phyloP scores from a whole-genome alignment of 2,888 invertebrate species.

The Copidosoma aretas region DNA sequence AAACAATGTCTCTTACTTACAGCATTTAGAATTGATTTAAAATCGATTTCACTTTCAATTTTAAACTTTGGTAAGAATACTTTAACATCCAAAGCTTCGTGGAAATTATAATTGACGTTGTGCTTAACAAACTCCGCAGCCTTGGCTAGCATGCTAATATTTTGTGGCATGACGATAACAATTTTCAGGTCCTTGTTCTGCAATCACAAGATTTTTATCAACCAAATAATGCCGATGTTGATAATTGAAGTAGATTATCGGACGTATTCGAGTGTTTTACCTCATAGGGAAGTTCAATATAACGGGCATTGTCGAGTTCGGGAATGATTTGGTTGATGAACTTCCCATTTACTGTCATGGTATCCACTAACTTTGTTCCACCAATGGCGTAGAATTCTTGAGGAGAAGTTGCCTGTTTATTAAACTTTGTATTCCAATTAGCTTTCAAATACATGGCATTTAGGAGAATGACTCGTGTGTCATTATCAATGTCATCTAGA shows the following conservation, averaged over 20 bases:
- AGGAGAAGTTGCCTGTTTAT: constrained; percentile 66
- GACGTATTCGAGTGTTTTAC: constrained; percentile 50
- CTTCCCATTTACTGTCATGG: constrained; percentile 72
- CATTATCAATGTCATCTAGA: constrained; percentile 63
- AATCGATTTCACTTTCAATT: no score
- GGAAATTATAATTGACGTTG: no score
- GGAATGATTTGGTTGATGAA: constrained; percentile 66
- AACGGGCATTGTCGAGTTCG: constrained; percentile 65
- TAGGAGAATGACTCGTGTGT: constrained; percentile 75
- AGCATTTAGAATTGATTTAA: no score
- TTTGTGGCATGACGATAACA: constrained; percentile 77
- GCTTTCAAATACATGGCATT: constrained; percentile 92
- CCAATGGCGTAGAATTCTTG: constrained; percentile 70
- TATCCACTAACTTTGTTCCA: constrained; percentile 67
- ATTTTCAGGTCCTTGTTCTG: constrained; percentile 72
- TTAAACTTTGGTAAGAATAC: no score
- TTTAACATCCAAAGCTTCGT: no score
- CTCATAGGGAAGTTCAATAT: constrained; percentile 76
- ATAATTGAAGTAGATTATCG: background rate
- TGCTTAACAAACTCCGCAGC: no score
- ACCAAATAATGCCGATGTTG: no score
- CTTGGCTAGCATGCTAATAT: constrained; percentile 73
- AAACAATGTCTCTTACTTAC: no score
- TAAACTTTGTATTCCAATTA: constrained; percentile 75
- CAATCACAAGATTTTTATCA: background rate